Conservation (phyloP, 2,797 vertebrate genomes). For the Neopelma chrysocephalum region DNA sequence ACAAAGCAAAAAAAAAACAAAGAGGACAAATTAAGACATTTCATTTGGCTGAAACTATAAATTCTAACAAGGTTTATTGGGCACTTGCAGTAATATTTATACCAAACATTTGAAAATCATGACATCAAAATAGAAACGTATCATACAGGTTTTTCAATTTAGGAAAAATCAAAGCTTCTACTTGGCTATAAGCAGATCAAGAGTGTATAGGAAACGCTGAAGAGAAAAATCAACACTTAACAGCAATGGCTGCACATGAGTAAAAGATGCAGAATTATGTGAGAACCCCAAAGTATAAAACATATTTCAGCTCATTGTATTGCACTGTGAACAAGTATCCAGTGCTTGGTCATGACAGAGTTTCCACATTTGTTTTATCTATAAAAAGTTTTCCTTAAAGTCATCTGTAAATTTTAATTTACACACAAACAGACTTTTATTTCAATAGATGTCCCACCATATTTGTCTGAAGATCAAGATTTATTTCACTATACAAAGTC, state of each 20-base stretch:
- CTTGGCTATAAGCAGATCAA: not conserved
- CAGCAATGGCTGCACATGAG: not conserved
- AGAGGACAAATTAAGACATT: not conserved
- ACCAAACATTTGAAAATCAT: not conserved
- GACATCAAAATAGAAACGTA: not conserved
- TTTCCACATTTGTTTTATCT: not conserved
- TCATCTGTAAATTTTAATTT: not conserved
- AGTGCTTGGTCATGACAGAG: not conserved
- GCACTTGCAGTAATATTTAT: not conserved
- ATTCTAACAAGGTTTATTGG: not conserved
- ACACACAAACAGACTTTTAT: not conserved
- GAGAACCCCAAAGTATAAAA: not conserved
- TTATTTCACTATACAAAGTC: constrained; percentile 9
- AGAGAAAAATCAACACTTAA: not conserved
- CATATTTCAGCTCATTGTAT: not conserved
- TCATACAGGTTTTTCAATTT: not conserved
- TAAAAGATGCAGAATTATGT: not conserved
- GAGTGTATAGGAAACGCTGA: not conserved
- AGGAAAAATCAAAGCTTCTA: not conserved
- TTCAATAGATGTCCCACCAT: not conserved
- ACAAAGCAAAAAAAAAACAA: not conserved
- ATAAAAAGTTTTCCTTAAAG: not conserved
- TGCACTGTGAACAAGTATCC: not conserved
- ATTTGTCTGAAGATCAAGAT: not conserved
- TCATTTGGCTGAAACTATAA: not conserved